Evolutionary conservation across 2,113 vertebrate genomes (phyloP).

Genomic region (Oreochromis niloticus): DNA sequence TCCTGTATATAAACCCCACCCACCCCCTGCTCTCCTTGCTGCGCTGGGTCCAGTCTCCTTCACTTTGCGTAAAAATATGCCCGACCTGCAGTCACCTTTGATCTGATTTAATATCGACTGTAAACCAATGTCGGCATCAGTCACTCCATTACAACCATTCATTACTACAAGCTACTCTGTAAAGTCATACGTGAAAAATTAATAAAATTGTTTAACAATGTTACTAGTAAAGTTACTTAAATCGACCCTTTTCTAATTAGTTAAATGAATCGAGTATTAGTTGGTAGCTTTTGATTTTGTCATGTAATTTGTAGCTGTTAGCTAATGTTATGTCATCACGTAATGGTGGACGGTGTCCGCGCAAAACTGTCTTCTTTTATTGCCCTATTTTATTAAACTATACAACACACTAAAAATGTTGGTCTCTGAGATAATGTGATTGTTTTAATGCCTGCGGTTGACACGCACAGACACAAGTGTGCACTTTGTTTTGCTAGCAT

Average conservation of each 20-base stretch:
- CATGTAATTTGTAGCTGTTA: background rate
- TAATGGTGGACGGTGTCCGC: background rate
- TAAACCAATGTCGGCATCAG: no score
- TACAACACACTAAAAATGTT: background rate
- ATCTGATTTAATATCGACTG: background rate
- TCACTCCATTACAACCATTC: background rate
- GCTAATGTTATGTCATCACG: constrained; percentile 11
- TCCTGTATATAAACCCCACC: background rate
- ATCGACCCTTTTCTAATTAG: background rate
- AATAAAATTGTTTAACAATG: background rate
- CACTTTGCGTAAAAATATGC: fast-evolving
- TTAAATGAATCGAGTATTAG: background rate
- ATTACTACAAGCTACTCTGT: background rate
- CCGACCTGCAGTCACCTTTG: background rate
- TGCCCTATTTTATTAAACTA: background rate
- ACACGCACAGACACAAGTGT: background rate
- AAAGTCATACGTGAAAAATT: background rate
- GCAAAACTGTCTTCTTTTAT: background rate
- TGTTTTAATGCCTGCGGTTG: background rate
- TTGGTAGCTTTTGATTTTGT: background rate
- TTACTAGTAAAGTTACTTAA: background rate
- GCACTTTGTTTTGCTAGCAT: background rate
- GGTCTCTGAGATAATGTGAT: background rate
- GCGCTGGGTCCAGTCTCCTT: background rate
- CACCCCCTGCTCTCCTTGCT: background rate